Evolutionary conservation across 2,113 vertebrate species (phyloP).

Genomic region (Geococcyx californianus): DNA sequence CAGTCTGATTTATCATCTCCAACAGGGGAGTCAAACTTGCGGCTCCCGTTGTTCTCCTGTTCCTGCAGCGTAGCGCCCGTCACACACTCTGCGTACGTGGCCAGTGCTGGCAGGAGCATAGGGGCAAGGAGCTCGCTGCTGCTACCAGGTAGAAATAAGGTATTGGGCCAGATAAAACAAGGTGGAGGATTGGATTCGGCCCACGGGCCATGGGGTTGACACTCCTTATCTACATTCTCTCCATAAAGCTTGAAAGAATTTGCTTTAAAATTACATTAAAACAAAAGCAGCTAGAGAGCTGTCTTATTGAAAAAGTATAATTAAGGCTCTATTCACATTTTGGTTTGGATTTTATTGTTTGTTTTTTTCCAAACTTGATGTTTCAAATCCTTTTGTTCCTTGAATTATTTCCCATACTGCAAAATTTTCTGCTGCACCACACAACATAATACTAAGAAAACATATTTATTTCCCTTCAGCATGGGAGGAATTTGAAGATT

Average conservation of each 20-base stretch:
- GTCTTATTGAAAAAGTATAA: constrained; percentile 4
- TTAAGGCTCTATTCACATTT: neutral
- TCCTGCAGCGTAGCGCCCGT: too few relatives aligned
- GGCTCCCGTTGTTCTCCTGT: too few relatives aligned
- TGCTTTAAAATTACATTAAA: constrained; percentile 24
- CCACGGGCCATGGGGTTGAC: too few relatives aligned
- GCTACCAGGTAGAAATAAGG: too few relatives aligned
- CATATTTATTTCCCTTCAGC: neutral
- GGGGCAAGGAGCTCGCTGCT: too few relatives aligned
- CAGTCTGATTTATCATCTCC: neutral
- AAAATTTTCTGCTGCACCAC: neutral
- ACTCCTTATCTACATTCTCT: neutral
- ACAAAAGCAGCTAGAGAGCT: neutral
- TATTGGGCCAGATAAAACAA: too few relatives aligned
- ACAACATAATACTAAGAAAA: neutral
- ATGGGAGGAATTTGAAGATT: neutral
- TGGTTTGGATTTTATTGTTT: neutral
- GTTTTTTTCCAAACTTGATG: too few relatives aligned
- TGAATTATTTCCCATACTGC: neutral
- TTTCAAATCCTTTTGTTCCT: neutral
- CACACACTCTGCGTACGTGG: too few relatives aligned
- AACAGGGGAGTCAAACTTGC: too few relatives aligned
- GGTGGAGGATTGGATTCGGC: too few relatives aligned
- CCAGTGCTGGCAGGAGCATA: too few relatives aligned
- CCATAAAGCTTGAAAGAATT: neutral